Base-by-base conservation (phyloP, 2,888 invertebrate genomes). In the Diadromus collaris region DNA sequence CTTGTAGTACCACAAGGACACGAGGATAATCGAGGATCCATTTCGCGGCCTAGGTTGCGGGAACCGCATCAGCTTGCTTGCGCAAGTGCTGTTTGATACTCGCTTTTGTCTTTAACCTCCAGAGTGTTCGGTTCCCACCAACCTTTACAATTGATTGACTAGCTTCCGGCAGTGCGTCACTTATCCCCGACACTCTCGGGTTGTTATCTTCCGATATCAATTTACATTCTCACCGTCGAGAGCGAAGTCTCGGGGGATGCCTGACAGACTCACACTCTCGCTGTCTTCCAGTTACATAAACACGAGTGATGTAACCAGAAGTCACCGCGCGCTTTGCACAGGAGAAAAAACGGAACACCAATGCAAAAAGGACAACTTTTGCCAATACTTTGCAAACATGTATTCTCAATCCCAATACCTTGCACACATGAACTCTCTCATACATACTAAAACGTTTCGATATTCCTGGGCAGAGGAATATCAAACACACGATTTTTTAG, bases 161-260 rank as follows among this genome's bases (percentile, higher is more conserved):
- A n/a, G 9, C 54, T 32, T 58, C 24, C 51, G 51, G 27, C 54
- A 29, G n/a, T 54, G 27, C 60, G 44, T 69, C 60, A 46, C 34
- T 70, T 24, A 48, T n/a, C 2, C 46, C 16, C 29, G 9, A 44
- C 56, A 34, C 46, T 21, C 60, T 60, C 60, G 44, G 46, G 69
- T 32, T n/a, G n/a, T n/a, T n/a, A n/a, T n/a, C n/a, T n/a, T n/a
- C n/a, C n/a, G 58, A 34, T 69, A 69, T 46, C 69, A 69, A 60
- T 69, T 69, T 69, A 69, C 29, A 19, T 24, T 44, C 68, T 44
- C 32, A 32, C 32, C 32, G 58, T 21, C 16, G 58, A 32, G 19
- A 58, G 34, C 24, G 21, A 34, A 44, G 54, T 54, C 54, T 54
- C 24, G 54, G 27, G 48, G 29, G 27, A 54, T 54, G 10, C 27